phyloP scores from a whole-genome alignment of 2,797 vertebrate species.

The Ctenopoma kingsleyae region DNA sequence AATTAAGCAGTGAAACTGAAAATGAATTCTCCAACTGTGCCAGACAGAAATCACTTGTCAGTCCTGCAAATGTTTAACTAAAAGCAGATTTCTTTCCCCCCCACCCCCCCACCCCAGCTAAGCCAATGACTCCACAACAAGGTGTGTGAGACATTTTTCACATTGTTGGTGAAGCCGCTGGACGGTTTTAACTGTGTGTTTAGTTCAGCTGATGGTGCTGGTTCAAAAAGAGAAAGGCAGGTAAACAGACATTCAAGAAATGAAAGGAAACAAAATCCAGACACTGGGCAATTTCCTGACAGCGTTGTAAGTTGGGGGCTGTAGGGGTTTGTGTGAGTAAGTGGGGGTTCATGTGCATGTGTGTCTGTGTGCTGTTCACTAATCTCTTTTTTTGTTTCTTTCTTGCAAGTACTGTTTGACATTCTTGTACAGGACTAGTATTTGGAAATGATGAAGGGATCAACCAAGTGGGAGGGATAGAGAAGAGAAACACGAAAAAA shows the following conservation, averaged over 20 bases:
- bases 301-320: slow-evolving; percentile 34
- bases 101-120: neutral
- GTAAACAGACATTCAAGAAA: slow-evolving; percentile 62
- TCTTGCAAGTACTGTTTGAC: slow-evolving; percentile 64
- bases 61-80: neutral
- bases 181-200: neutral
- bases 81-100: no score
- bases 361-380: slow-evolving; percentile 26
- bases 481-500: neutral
- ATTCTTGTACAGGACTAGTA: slow-evolving; percentile 53
- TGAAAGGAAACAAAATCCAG: slow-evolving; percentile 66
- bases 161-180: neutral
- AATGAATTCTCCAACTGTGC: neutral
- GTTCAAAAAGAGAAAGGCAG: slow-evolving; percentile 31
- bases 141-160: neutral
- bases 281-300: slow-evolving; percentile 66
- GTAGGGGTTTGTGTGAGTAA: slow-evolving; percentile 19
- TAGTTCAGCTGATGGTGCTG: slow-evolving; percentile 25
- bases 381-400: slow-evolving; percentile 51
- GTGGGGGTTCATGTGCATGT: neutral
- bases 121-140: neutral
- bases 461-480: neutral
- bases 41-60: neutral
- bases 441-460: slow-evolving; percentile 5
- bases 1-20: neutral